Percentiles rank a stretch among this genome's conserved stretches.
Conservation (phyloP, 2,113 vertebrate species). For the Orthonyx spaldingii region DNA sequence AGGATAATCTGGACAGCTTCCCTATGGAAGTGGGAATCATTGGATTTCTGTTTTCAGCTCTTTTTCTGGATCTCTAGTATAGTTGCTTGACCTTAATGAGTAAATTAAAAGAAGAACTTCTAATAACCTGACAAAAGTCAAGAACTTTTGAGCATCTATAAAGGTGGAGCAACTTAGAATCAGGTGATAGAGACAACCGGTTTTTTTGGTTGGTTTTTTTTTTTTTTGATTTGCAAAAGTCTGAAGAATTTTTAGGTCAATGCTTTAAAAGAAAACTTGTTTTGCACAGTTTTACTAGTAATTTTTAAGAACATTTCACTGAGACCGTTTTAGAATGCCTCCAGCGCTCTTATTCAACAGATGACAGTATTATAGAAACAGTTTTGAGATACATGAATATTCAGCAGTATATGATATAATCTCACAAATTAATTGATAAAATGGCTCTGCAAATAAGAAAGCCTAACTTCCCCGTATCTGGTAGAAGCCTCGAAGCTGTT, state of each 20-base stretch:
- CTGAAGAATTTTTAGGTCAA: background rate
- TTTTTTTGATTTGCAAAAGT: background rate
- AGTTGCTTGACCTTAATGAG: background rate
- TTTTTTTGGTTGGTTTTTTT: no score
- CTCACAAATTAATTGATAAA: constrained; percentile 48
- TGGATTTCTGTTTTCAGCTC: background rate
- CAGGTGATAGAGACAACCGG: background rate
- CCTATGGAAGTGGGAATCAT: background rate
- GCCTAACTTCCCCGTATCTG: background rate
- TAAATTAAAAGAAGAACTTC: background rate
- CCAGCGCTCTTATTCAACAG: background rate
- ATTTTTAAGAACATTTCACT: constrained; percentile 2
- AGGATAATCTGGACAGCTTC: background rate
- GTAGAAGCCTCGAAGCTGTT: background rate
- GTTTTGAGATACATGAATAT: constrained; percentile 36
- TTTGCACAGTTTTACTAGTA: background rate
- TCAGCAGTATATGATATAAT: background rate
- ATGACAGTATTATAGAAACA: background rate
- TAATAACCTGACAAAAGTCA: background rate
- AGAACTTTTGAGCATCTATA: background rate
- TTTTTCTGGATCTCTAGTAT: background rate
- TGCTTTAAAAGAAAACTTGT: background rate
- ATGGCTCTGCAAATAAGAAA: constrained; percentile 28
- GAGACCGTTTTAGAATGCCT: constrained; percentile 23
- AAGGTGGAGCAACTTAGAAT: background rate